Base-by-base conservation (phyloP, 1,140 invertebrate species). In the Halyomorpha halys region DNA sequence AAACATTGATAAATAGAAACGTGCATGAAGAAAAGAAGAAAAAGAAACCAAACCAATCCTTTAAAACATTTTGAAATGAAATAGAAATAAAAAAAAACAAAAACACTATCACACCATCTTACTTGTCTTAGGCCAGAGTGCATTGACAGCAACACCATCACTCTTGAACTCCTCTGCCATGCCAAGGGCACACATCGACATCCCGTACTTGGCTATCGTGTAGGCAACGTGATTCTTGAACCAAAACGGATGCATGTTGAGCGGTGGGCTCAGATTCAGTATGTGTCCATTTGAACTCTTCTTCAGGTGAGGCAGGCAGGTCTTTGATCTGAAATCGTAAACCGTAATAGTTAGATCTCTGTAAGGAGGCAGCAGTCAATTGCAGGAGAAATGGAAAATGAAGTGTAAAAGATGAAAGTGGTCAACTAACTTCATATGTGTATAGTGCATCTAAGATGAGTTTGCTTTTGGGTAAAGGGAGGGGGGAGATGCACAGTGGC, bases 131-230 rank as follows among this genome's bases (percentile, higher is more conserved):
- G 96, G 96, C 97, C 97, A 99, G 0, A 99, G 77, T 4, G 95
- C 92, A 79, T 99, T 99, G 0, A 98, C 94, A 47, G 87, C 94
- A 68, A 99, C 88, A 59, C 86, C 86, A 64, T 86, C 80, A 11
- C 80, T 75, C 70, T 82, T 85, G 67, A 97, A 90, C 78, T 99
- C 97, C 68, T 90, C 90, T 47, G 91, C 80, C 93, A 98, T 97
- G 45, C 97, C 95, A 15, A 99, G 77, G 1, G 91, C 93, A 77
- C 94, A 98, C 91, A 99, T 93, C 0, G 93, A 97, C 97, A 99
- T 99, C 19, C 96, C 96, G 73, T 96, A 98, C 72, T 99, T 99
- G 1, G 96, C 90, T 84, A 98, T 97, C 0, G 96, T 98, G 74
- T 98, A 99, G 0, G 94, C 94, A 59, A 97, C 86, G 78, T 98